A percentile compares a stretch with the other conserved stretches of the same genome.
phyloP scores from a whole-genome alignment of 2,797 vertebrate species.

The Alosa sapidissima region DNA sequence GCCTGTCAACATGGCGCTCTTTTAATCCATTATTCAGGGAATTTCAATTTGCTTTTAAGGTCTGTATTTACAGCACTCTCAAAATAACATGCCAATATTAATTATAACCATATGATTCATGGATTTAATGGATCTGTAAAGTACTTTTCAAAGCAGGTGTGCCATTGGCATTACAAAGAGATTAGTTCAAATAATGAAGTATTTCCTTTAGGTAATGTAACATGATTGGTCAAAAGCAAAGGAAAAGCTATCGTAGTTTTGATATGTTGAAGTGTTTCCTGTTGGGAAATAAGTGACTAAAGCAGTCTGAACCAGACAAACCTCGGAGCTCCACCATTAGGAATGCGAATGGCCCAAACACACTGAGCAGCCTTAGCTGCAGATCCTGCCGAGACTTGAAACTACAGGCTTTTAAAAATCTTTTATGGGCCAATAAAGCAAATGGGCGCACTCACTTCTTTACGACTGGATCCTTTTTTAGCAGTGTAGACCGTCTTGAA shows the following conservation, averaged over 20 bases:
- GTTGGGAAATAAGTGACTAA: neutral
- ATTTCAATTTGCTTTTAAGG: neutral
- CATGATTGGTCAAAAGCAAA: neutral
- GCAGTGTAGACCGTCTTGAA: constrained; percentile 26
- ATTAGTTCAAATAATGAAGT: neutral
- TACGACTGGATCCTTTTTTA: constrained; percentile 42
- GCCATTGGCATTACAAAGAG: neutral
- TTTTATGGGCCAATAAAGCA: constrained; percentile 84
- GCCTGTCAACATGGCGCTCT: constrained; percentile 20
- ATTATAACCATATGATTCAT: neutral
- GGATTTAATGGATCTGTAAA: neutral
- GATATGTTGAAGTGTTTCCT: constrained; percentile 13
- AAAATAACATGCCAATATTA: neutral
- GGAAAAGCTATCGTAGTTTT: neutral
- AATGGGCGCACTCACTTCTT: constrained; percentile 45
- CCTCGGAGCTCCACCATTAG: constrained; percentile 23
- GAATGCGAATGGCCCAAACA: constrained; percentile 28
- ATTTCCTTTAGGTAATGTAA: neutral
- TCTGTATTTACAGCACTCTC: neutral
- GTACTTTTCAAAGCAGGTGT: neutral
- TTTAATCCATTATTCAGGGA: neutral
- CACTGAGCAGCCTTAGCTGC: constrained; percentile 32
- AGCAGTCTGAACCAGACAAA: neutral
- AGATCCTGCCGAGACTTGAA: constrained; percentile 34
- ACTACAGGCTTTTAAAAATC: constrained; percentile 47